Evolutionary conservation across 1,140 invertebrate genomes (phyloP), one percentile per base, ranked within the genome.

Genomic region (Tetranychus urticae): DNA sequence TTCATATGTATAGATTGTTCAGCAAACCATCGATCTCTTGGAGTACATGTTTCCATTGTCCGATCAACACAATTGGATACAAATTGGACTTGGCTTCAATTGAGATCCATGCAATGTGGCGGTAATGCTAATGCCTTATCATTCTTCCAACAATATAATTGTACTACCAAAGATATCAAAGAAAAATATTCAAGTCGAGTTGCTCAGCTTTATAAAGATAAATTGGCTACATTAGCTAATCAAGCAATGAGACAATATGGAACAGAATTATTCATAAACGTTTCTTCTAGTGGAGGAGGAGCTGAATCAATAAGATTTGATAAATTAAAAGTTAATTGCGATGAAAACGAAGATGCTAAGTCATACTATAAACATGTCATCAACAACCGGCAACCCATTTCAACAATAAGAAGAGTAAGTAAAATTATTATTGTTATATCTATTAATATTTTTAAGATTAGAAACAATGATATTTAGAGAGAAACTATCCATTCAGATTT

Each of bases 1-100:
- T 98, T 99, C 72, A 84, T 99, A 66, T 99, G 96, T 74, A 88
- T 99, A 68, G 94, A 99, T 72, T 99, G 96, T 72, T 98, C 23
- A 23, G 23, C 23, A 23, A 23, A 23, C 23, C 23, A 23, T 23
- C 23, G 23, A 23, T 23, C 23, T 94, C 78, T 99, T 33, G 96
- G 96, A 56, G 93, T 97, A 60, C 94, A 98, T 75, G 74, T 98
- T 52, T 89, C 89, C 7, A 97, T 97, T 75, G 92, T 98, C 31
- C 75, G 90, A 33, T 97, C 90, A 14, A 97, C 91, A 37, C 90
- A 97, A 71, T 77, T 99, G 58, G 96, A 99, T 72, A 97, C 92
- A 94, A 99, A 73, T 23, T 23, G 23, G 23, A 23, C 23, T 23
- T 23, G 23, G 23, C 23, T 23, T 23, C 23, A 23, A 23, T 74